phyloP scores from a whole-genome alignment of 2,797 vertebrate genomes.

The Taenioides sp. region DNA sequence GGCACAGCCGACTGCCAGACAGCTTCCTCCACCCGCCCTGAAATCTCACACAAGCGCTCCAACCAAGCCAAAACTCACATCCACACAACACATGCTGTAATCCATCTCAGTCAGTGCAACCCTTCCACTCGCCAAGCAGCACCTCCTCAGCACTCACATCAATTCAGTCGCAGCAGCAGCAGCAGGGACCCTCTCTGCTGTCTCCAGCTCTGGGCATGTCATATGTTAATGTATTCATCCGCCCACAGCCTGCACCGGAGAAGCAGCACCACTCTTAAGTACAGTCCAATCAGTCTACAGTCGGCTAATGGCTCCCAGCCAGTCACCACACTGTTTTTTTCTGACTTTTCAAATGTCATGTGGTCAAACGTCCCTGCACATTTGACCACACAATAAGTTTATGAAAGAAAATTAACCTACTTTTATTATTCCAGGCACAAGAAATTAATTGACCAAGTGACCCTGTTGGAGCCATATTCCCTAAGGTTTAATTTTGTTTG shows the following conservation, averaged over 20 bases:
- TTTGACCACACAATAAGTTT: slow-evolving; percentile 26
- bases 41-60: slow-evolving; percentile 27
- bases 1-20: slow-evolving; percentile 67
- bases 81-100: slow-evolving; percentile 47
- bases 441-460: slow-evolving; percentile 40
- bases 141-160: slow-evolving; percentile 26
- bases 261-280: slow-evolving; percentile 59
- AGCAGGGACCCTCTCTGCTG: slow-evolving; percentile 50
- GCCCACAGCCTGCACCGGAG: slow-evolving; percentile 67
- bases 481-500: slow-evolving; percentile 35
- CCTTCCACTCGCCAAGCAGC: slow-evolving; percentile 29
- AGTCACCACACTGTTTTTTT: slow-evolving; percentile 52
- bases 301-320: slow-evolving; percentile 60
- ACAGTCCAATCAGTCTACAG: slow-evolving; percentile 67
- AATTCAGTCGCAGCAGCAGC: slow-evolving; percentile 36
- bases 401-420: slow-evolving; percentile 35
- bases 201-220: slow-evolving; percentile 60
- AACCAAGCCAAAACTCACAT: slow-evolving; percentile 29
- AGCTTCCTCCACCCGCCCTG: slow-evolving; percentile 53
- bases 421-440: slow-evolving; percentile 36
- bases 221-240: slow-evolving; percentile 69
- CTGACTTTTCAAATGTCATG: slow-evolving; percentile 48
- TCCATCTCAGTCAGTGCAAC: slow-evolving; percentile 49
- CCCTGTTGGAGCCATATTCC: slow-evolving; percentile 35
- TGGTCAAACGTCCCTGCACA: slow-evolving; percentile 47